These are phyloP conservation scores for Drosophila engyochracea DNA, from an alignment of 2,888 invertebrate genomes.

Conservation along the genomic window DNA sequence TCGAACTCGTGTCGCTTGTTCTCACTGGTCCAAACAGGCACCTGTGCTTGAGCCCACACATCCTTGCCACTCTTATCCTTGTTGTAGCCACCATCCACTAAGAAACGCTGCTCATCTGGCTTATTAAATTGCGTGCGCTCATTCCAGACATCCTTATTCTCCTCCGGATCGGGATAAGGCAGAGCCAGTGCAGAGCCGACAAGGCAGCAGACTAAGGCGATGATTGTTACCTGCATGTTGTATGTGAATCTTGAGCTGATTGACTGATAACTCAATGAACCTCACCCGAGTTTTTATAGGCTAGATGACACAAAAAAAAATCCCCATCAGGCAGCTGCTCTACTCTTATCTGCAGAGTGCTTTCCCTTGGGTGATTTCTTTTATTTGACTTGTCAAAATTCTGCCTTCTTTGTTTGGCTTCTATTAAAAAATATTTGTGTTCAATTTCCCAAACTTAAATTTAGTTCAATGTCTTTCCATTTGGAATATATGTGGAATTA, in stretches of 20 bases:
- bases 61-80: slow-evolving; percentile 60
- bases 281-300: slow-evolving; percentile 38
- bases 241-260: slow-evolving; percentile 15
- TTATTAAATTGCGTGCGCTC: slow-evolving; percentile 17
- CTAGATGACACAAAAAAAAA: not conserved
- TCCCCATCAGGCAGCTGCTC: not conserved
- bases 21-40: slow-evolving; percentile 76
- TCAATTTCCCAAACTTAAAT: not conserved
- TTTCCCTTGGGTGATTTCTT: slow-evolving; percentile 36
- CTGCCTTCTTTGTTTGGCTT: slow-evolving; percentile 21
- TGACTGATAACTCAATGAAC: slow-evolving; percentile 32
- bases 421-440: slow-evolving; percentile 28
- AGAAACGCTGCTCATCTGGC: slow-evolving; percentile 33
- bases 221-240: slow-evolving; percentile 39
- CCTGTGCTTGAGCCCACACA: slow-evolving; percentile 55
- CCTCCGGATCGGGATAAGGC: slow-evolving; percentile 26
- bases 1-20: slow-evolving; percentile 77
- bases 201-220: slow-evolving; percentile 43
- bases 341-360: slow-evolving; percentile 35
- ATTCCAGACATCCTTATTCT: slow-evolving; percentile 3
- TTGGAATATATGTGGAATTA: not conserved
- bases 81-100: slow-evolving; percentile 49
- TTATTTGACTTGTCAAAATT: slow-evolving; percentile 5
- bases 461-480: not conserved
- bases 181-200: slow-evolving; percentile 29